These are phyloP conservation scores for Corythoichthys haematopterus DNA, from an alignment of 2,113 vertebrate species.

Conservation along the genomic window DNA sequence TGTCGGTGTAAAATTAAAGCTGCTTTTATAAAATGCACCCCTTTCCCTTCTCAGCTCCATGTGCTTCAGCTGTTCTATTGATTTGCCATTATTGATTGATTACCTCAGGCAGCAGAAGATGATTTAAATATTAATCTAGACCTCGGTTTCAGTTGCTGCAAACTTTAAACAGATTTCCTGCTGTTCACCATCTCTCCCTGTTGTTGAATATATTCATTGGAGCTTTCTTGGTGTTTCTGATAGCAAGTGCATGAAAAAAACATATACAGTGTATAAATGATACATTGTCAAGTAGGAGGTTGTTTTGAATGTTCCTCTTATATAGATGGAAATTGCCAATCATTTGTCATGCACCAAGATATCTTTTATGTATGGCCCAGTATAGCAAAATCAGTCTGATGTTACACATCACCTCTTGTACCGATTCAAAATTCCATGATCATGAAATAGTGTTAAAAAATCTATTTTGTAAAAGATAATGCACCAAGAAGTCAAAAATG, in stretches of 20 bases:
- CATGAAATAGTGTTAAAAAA: too few species aligned
- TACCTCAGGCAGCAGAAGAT: slow-evolving; percentile 20
- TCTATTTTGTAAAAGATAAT: too few species aligned
- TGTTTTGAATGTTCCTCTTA: slow-evolving; percentile 32
- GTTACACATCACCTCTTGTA: too few species aligned
- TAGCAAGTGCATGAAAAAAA: slow-evolving; percentile 57
- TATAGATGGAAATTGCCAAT: slow-evolving; percentile 11
- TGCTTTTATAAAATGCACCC: not conserved
- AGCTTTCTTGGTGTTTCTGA: slow-evolving; percentile 45
- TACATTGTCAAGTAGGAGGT: slow-evolving; percentile 40
- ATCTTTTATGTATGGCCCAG: too few species aligned
- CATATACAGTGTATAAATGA: slow-evolving; percentile 59
- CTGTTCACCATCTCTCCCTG: slow-evolving; percentile 41
- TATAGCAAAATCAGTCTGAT: too few species aligned
- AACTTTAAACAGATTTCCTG: slow-evolving; percentile 59
- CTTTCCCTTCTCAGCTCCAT: slow-evolving; percentile 7
- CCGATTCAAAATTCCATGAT: too few species aligned
- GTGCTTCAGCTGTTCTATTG: slow-evolving; percentile 24
- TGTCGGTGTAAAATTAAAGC: slow-evolving; percentile 17
- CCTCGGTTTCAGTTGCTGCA: slow-evolving; percentile 36
- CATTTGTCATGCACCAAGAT: not conserved
- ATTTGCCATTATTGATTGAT: slow-evolving; percentile 28
- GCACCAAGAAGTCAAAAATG: too few species aligned
- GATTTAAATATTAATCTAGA: slow-evolving; percentile 64
- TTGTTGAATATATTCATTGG: slow-evolving; percentile 66